Conservation (phyloP, 2,797 vertebrate species). For the Silurus aristotelis region DNA sequence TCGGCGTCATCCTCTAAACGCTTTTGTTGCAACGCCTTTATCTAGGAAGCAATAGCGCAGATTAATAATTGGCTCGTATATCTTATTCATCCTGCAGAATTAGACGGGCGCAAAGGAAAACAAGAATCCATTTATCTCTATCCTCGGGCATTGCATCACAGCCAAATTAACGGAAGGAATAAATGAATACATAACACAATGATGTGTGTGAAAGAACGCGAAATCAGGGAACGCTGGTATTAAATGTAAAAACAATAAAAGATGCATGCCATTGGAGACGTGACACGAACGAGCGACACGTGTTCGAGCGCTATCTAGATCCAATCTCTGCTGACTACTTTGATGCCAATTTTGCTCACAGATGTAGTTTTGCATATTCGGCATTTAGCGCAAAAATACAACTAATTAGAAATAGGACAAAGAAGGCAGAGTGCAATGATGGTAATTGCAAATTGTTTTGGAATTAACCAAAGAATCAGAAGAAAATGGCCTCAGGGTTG, state of each 20-base stretch:
- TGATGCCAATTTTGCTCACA: background rate
- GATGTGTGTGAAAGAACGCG: background rate
- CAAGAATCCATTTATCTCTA: constrained; percentile 10
- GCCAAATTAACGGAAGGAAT: constrained; percentile 12
- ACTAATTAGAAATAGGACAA: background rate
- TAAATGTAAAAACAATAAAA: background rate
- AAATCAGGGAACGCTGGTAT: background rate
- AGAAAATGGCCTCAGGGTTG: background rate
- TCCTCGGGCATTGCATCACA: background rate
- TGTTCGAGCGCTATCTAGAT: background rate
- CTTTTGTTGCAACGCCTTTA: background rate
- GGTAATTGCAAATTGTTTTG: background rate
- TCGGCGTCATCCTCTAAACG: background rate
- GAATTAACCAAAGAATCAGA: background rate
- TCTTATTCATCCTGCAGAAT: constrained; percentile 12
- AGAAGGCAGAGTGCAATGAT: background rate
- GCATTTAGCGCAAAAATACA: background rate
- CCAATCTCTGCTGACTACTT: background rate
- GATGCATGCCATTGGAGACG: background rate
- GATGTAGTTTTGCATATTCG: background rate
- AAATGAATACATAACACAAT: background rate
- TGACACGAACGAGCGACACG: background rate
- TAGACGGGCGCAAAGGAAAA: background rate
- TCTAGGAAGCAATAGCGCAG: constrained; percentile 2
- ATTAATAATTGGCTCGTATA: constrained; percentile 12